These are phyloP conservation scores for Spondyliosoma cantharus DNA, from an alignment of 2,797 vertebrate genomes.

Conservation along the genomic window DNA sequence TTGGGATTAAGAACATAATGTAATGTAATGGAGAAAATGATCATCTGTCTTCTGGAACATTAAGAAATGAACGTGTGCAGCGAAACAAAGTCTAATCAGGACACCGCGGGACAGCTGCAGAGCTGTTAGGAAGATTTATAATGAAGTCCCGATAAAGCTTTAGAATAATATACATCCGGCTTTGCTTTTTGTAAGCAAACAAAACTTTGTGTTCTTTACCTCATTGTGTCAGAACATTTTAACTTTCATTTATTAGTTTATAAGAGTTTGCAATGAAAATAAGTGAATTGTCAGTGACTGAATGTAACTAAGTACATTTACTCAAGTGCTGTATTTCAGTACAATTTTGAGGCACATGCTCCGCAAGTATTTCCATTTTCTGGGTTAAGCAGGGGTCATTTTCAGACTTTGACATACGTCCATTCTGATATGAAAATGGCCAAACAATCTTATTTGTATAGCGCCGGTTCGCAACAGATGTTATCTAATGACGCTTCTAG, in stretches of 20 bases:
- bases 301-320: too few species aligned
- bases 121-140: conserved; percentile 7
- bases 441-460: too few species aligned
- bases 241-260: background rate
- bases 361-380: too few species aligned
- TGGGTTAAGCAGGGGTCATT: too few species aligned
- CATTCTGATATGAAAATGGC: too few species aligned
- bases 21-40: conserved; percentile 26
- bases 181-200: conserved; percentile 16
- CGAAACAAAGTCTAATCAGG: conserved; percentile 18
- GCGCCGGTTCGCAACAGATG: too few species aligned
- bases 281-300: too few species aligned
- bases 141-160: conserved; percentile 2
- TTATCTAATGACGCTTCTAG: too few species aligned
- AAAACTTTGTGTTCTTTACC: background rate
- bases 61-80: conserved; percentile 11
- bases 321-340: too few species aligned
- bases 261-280: too few species aligned
- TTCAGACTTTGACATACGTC: too few species aligned
- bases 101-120: background rate
- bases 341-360: too few species aligned
- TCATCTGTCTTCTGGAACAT: conserved; percentile 38
- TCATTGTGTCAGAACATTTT: background rate
- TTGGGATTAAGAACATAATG: conserved; percentile 8
- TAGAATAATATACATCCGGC: conserved; percentile 1